Evolutionary conservation across 2,113 vertebrate genomes (phyloP), one percentile per base, ranked within the genome.

Genomic region (Macquaria australasica): DNA sequence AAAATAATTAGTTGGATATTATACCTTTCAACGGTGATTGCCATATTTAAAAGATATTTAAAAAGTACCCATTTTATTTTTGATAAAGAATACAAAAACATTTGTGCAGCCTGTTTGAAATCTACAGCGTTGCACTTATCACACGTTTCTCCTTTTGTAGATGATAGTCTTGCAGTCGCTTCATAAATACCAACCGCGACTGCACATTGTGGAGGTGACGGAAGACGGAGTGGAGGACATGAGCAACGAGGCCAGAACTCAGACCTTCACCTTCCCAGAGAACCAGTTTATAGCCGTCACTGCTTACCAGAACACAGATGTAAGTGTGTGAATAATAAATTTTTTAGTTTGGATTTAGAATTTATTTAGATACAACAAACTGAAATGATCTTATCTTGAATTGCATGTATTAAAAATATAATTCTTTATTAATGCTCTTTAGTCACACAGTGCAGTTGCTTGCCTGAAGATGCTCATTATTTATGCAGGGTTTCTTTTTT

Each of bases 271-370:
- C 31, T 99, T 99, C 80, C 97, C 98, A 1, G 98, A 99, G 94
- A 99, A 97, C 0, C 98, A 99, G 94, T 99, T 99, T 88, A 99
- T 99, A 76, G 98, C 98, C 0, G 98, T 99, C 81, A 99, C 98
- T 0, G 98, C 98, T 0, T 99, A 99, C 94, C 98, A 99, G 90
- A 99, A 99, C 88, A 99, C 98, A 1, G 98, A 99, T 28, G 98
- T 99, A 96, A 99, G 92, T 16, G 21, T 68, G 45, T 34, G 0
- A 63, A n/a, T 15, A 6, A 15, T 34, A 28, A 25, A 45, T 16
- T 53, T 28, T 18, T 43, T 6, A 56, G 15, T 28, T 23, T 43
- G 15, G n/a, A 73, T 51, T 68, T 41, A 18, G 18, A 71, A 64
- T 51, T 21, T 20, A 28, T 76, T 75, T 45, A 14, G 1, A 56